Conservation (phyloP, 2,888 invertebrate species). For the Axea sp. region DNA sequence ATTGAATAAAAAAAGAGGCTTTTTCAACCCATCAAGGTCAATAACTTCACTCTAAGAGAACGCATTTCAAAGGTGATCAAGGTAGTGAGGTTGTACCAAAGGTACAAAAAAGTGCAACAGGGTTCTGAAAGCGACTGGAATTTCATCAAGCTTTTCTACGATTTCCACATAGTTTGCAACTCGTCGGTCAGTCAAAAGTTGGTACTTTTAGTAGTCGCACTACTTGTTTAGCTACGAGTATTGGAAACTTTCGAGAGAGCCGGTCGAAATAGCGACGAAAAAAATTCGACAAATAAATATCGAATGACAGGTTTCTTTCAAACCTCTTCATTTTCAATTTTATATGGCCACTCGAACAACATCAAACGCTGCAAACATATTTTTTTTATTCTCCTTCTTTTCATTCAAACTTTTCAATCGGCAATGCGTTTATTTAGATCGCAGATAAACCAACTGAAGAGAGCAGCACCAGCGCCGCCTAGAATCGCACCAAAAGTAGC, state of each 20-base stretch:
- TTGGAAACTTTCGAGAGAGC: slow-evolving; percentile 29
- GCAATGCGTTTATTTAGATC: no score
- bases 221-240: slow-evolving; percentile 34
- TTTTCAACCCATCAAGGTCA: no score
- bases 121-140: slow-evolving; percentile 32
- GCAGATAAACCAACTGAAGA: no score
- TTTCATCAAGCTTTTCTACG: slow-evolving; percentile 58
- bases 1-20: no score
- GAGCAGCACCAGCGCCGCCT: no score
- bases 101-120: slow-evolving; percentile 40
- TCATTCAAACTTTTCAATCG: neutral
- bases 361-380: neutral
- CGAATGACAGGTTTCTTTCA: slow-evolving; percentile 38
- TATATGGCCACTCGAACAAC: slow-evolving; percentile 15
- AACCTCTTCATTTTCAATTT: slow-evolving; percentile 36
- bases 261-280: slow-evolving; percentile 9
- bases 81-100: slow-evolving; percentile 9
- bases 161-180: slow-evolving; percentile 50
- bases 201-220: slow-evolving; percentile 23
- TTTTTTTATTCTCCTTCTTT: no score
- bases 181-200: slow-evolving; percentile 47
- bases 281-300: slow-evolving; percentile 43
- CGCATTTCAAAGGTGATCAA: slow-evolving; percentile 5
- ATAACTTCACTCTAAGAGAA: no score
- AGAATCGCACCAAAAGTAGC: no score